phyloP scores from a whole-genome alignment of 2,113 vertebrate genomes.

The Micronisus gabar region DNA sequence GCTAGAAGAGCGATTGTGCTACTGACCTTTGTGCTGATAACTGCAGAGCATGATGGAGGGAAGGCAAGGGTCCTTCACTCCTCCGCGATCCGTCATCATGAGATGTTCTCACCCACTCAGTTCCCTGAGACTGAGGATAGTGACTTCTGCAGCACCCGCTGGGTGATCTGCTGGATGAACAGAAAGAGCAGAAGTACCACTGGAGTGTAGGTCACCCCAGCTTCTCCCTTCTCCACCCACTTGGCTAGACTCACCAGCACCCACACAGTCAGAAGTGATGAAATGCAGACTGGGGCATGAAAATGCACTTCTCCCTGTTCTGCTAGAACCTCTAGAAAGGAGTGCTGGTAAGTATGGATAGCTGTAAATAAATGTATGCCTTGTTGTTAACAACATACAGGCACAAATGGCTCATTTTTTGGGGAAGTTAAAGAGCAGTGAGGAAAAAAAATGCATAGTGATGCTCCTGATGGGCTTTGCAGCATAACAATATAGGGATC shows the following conservation, averaged over 20 bases:
- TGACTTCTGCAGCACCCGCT: background rate
- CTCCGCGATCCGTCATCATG: accelerated
- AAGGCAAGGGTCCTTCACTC: background rate
- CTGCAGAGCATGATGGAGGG: background rate
- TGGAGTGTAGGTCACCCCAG: background rate
- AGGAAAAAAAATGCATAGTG: background rate
- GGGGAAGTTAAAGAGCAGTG: background rate
- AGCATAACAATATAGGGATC: background rate
- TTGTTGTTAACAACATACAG: background rate
- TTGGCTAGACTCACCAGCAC: background rate
- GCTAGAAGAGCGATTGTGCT: background rate
- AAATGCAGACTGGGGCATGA: background rate
- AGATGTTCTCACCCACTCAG: background rate
- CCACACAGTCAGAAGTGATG: background rate
- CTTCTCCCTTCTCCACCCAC: background rate
- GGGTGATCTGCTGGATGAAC: background rate
- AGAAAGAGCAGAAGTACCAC: background rate
- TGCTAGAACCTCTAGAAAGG: background rate
- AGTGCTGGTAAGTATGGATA: background rate
- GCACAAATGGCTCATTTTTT: background rate
- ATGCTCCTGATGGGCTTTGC: background rate
- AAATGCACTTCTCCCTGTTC: background rate
- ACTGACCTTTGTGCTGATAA: background rate
- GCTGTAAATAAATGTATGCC: background rate
- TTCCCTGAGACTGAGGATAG: background rate